Conservation (phyloP, 2,888 invertebrate species). For the Ethmia dodecea region DNA sequence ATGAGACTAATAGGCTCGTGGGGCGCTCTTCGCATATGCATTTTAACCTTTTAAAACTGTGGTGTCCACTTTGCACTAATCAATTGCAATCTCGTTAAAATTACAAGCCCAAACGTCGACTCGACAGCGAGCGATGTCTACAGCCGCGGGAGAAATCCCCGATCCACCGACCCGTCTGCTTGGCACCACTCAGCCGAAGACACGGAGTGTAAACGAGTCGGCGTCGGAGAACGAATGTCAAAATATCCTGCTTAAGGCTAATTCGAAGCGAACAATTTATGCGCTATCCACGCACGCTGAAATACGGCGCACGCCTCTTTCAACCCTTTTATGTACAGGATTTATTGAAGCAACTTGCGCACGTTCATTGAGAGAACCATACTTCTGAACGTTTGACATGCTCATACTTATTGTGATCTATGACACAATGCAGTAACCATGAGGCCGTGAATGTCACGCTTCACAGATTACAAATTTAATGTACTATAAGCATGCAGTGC, state of each 20-base stretch:
- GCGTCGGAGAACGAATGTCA: slow-evolving; percentile 49
- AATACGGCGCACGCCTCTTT: slow-evolving; percentile 62
- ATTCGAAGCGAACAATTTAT: slow-evolving; percentile 66
- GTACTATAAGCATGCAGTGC: no score
- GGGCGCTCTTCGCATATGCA: no score
- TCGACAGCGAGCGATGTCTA: no score
- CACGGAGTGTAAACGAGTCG: slow-evolving; percentile 40
- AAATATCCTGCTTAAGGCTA: slow-evolving; percentile 66
- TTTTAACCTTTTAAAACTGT: no score
- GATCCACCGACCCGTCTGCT: no score
- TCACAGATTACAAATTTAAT: slow-evolving; percentile 40
- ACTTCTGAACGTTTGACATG: slow-evolving; percentile 46
- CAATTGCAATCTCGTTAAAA: no score
- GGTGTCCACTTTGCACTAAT: no score
- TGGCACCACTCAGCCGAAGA: not conserved
- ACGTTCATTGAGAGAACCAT: slow-evolving; percentile 50
- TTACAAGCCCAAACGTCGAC: no score
- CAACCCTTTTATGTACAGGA: slow-evolving; percentile 66
- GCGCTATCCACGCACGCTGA: slow-evolving; percentile 60
- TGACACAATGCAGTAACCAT: slow-evolving; percentile 42
- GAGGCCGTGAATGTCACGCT: slow-evolving; percentile 38
- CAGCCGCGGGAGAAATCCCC: no score
- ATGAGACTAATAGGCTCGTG: no score
- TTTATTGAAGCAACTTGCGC: slow-evolving; percentile 55
- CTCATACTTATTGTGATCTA: slow-evolving; percentile 58